Conservation (phyloP, 2,888 invertebrate species). For the Chrysolina oricalcia region DNA sequence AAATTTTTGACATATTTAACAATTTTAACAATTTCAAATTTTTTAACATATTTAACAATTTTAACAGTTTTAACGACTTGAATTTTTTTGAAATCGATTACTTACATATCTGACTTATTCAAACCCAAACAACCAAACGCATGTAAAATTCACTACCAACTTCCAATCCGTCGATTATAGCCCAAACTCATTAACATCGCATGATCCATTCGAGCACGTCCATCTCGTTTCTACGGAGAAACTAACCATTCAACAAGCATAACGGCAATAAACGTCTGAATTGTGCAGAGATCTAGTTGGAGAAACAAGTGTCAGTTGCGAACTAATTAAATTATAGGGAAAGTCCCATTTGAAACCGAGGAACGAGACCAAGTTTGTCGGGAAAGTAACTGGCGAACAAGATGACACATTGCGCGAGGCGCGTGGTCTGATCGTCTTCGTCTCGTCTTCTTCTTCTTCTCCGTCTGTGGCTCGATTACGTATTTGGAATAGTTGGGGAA, state of each 20-base stretch:
- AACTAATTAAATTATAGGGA: constrained; percentile 45
- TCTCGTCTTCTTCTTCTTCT: constrained; percentile 8
- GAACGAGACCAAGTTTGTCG: constrained; percentile 29
- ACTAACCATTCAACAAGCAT: constrained; percentile 15
- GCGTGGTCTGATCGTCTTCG: constrained; percentile 28
- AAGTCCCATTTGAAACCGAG: constrained; percentile 39
- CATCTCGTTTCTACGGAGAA: background rate
- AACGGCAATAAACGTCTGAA: constrained; percentile 24
- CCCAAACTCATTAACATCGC: background rate
- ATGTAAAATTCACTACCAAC: too few species aligned
- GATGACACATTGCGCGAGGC: constrained; percentile 29
- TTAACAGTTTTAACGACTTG: too few species aligned
- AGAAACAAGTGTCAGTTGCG: constrained; percentile 44
- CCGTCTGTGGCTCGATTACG: background rate
- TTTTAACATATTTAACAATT: too few species aligned
- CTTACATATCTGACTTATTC: too few species aligned
- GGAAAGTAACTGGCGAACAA: constrained; percentile 28
- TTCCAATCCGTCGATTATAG: too few species aligned
- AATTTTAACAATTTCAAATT: too few species aligned
- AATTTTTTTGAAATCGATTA: too few species aligned
- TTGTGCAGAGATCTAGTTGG: constrained; percentile 24
- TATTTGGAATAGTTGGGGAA: background rate
- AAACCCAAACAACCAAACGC: too few species aligned
- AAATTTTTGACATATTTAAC: too few species aligned
- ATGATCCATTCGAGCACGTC: background rate